Evolutionary conservation across 2,888 invertebrate species (phyloP).

Genomic region (Cosmorhoe ocellata): DNA sequence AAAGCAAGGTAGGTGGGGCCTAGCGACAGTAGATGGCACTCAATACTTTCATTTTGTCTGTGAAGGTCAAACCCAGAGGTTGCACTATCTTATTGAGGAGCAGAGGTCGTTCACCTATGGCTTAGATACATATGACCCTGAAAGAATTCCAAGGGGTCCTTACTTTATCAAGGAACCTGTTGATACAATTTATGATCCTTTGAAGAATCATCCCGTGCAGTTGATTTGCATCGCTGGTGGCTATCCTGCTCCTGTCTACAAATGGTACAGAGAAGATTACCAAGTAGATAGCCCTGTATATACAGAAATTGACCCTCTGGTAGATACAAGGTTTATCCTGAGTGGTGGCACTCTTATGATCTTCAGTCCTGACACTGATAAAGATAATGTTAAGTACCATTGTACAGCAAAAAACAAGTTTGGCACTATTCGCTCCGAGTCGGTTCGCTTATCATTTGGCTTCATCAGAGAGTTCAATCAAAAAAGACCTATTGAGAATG

Average conservation of each 20-base stretch:
- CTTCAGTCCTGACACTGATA: conserved; percentile 89
- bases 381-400: conserved; percentile 94
- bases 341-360: conserved; percentile 97
- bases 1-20: conserved; percentile 90
- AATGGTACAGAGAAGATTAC: conserved; percentile 95
- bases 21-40: conserved; percentile 89
- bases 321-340: conserved; percentile 89
- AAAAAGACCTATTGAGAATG: conserved; percentile 91
- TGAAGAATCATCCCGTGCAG: conserved; percentile 89
- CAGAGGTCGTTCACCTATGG: conserved; percentile 94
- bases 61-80: conserved; percentile 89
- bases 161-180: conserved; percentile 93
- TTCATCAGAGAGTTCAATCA: conserved; percentile 95
- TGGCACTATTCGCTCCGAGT: conserved; percentile 94
- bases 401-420: conserved; percentile 95
- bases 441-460: conserved; percentile 93
- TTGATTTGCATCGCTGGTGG: conserved; percentile 92
- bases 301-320: conserved; percentile 89
- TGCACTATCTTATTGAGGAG: conserved; percentile 87
- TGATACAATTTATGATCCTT: conserved; percentile 91
- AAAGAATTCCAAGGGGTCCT: conserved; percentile 93
- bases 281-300: conserved; percentile 89
- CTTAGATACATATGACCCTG: conserved; percentile 89
- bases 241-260: conserved; percentile 93
- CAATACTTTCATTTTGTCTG: conserved; percentile 93